Conservation (phyloP, 2,888 invertebrate genomes). For the Dioctria rufipes region DNA sequence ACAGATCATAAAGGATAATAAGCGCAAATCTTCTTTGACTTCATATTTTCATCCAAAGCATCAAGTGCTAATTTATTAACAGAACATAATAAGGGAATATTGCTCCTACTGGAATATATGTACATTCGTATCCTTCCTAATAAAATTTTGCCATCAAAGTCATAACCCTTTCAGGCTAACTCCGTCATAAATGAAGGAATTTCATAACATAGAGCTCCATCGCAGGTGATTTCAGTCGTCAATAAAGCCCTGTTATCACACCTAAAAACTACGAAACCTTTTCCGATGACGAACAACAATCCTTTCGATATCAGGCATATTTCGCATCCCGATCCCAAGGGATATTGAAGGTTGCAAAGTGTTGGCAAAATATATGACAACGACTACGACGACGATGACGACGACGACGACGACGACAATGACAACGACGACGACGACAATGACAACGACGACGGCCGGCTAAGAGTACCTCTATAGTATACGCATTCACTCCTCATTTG, state of each 20-base stretch:
- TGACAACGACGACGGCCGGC: not conserved
- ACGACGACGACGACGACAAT: too few relatives aligned
- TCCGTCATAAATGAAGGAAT: constrained; percentile 45
- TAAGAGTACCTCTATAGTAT: not conserved
- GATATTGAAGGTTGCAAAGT: constrained; percentile 48
- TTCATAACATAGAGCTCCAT: constrained; percentile 38
- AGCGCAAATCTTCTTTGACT: not conserved
- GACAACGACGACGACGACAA: too few relatives aligned
- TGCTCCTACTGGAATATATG: constrained; percentile 19
- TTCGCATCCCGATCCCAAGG: constrained; percentile 30
- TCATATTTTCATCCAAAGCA: not conserved
- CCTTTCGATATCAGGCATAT: constrained; percentile 50
- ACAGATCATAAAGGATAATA: too few relatives aligned
- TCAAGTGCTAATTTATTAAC: constrained; percentile 40
- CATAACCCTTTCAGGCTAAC: constrained; percentile 46
- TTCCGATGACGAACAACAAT: constrained; percentile 49
- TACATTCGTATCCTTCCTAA: not conserved
- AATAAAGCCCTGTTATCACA: constrained; percentile 53
- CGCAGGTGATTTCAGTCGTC: constrained; percentile 53
- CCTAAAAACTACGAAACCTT: constrained; percentile 39
- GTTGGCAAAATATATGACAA: constrained; percentile 17
- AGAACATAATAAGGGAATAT: constrained; percentile 31
- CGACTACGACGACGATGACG: not conserved
- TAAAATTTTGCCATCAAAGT: constrained; percentile 32
- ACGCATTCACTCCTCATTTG: constrained; percentile 42